These are phyloP conservation scores for Drosophila kokeensis DNA, from an alignment of 2,888 invertebrate genomes.

Conservation along the genomic window DNA sequence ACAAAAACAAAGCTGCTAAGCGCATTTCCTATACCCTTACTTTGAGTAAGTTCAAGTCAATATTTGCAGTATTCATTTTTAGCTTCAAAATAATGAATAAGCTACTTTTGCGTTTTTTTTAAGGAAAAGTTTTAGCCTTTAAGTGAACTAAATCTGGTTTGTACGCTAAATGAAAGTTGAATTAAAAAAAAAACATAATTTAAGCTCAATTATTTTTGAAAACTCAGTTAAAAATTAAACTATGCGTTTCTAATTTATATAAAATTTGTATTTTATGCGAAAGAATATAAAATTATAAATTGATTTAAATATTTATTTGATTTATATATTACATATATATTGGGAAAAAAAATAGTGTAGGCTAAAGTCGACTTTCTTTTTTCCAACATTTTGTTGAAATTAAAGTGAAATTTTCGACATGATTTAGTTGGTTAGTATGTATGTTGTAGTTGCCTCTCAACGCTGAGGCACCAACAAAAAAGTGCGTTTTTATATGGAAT, in stretches of 20 bases:
- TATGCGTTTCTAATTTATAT: neutral
- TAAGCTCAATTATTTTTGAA: neutral
- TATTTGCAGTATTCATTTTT: neutral
- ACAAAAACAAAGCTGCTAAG: slow-evolving; percentile 19
- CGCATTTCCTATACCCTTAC: slow-evolving; percentile 30
- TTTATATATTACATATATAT: neutral
- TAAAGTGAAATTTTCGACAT: slow-evolving; percentile 69
- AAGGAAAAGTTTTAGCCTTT: neutral
- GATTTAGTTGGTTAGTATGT: slow-evolving; percentile 53
- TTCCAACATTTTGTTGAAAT: slow-evolving; percentile 22
- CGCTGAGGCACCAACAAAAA: slow-evolving; percentile 13
- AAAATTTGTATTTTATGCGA: neutral
- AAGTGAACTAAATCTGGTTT: neutral
- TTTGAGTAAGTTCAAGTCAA: neutral
- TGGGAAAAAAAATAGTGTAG: neutral
- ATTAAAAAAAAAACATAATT: neutral
- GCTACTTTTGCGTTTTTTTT: neutral
- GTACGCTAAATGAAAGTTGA: neutral
- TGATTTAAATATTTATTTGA: neutral
- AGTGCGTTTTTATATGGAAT: slow-evolving; percentile 69
- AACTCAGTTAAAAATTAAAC: neutral
- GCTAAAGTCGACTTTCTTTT: neutral
- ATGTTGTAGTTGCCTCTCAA: slow-evolving; percentile 11
- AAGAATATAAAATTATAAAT: neutral
- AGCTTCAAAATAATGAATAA: neutral